Evolutionary conservation across 2,797 vertebrate species (phyloP).

Genomic region (Lithobates sylvaticus): DNA sequence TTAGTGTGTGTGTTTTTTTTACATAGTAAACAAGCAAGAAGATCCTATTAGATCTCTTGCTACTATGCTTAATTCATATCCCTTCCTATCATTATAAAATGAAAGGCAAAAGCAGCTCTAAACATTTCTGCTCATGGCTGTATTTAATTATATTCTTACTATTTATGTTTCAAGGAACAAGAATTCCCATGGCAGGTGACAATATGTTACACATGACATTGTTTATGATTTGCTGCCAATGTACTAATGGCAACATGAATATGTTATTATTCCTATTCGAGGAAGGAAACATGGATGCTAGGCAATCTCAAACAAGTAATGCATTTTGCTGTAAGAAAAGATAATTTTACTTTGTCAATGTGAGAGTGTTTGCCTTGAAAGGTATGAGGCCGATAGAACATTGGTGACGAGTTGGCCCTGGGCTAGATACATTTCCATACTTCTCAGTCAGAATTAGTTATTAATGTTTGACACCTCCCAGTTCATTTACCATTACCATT

Average conservation of each 20-base stretch:
- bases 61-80: background rate
- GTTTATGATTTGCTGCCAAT: background rate
- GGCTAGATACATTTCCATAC: background rate
- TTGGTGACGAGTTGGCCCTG: background rate
- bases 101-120: background rate
- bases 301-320: background rate
- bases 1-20: background rate
- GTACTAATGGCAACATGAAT: background rate
- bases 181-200: background rate
- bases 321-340: background rate
- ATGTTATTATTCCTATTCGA: background rate
- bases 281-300: background rate
- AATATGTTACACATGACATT: background rate
- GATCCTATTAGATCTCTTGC: background rate
- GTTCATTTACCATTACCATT: background rate
- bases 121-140: background rate
- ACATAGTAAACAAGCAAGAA: background rate
- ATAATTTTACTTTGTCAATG: background rate
- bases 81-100: background rate
- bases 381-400: background rate
- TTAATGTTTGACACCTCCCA: background rate
- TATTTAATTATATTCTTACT: background rate
- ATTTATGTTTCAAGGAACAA: background rate
- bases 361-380: background rate
- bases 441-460: background rate